phyloP scores from a whole-genome alignment of 2,888 invertebrate species.

The Nymphalis c-album region DNA sequence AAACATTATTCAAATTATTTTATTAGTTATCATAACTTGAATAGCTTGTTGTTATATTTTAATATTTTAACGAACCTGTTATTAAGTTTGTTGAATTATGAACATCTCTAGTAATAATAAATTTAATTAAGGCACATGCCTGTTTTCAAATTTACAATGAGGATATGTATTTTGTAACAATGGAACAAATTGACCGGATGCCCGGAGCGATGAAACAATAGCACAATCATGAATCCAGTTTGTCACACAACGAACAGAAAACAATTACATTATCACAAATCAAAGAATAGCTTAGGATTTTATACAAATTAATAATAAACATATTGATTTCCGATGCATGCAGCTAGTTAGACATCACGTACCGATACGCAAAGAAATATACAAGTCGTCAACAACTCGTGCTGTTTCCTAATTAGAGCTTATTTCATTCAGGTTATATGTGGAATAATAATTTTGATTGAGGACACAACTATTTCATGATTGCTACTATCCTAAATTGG shows the following conservation, averaged over 20 bases:
- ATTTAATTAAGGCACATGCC: constrained; percentile 42
- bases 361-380: neutral
- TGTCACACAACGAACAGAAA: constrained; percentile 57
- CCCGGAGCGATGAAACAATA: constrained; percentile 64
- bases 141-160: constrained; percentile 60
- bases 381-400: neutral
- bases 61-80: too few relatives aligned
- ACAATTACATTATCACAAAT: constrained; percentile 64
- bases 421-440: neutral
- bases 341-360: neutral
- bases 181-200: constrained; percentile 70
- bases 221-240: constrained; percentile 71
- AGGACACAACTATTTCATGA: neutral
- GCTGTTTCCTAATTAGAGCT: neutral
- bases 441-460: neutral
- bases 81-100: constrained; percentile 22
- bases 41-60: too few relatives aligned
- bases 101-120: constrained; percentile 36
- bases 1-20: too few relatives aligned
- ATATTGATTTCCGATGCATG: neutral
- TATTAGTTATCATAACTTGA: too few relatives aligned
- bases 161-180: constrained; percentile 70
- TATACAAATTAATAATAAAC: constrained; percentile 21
- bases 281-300: constrained; percentile 44
- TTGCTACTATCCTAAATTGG: neutral